These are phyloP conservation scores for Poliocrania exsul DNA, from an alignment of 2,797 vertebrate genomes.

Conservation along the genomic window DNA sequence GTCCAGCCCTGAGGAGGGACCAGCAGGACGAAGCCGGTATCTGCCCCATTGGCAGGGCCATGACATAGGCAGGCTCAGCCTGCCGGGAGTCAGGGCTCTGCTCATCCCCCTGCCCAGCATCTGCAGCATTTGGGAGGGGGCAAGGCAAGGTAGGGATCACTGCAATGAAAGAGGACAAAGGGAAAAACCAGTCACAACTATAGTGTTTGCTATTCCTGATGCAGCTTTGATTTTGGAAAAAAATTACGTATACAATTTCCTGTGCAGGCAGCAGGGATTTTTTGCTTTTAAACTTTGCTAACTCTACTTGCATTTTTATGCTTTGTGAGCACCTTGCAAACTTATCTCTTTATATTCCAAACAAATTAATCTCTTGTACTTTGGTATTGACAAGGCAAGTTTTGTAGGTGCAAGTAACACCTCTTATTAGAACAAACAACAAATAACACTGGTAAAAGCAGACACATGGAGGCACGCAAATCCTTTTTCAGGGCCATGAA, in stretches of 20 bases:
- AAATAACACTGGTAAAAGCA: not conserved
- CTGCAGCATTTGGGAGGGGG: not conserved
- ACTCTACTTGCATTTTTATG: not conserved
- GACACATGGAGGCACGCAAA: not conserved
- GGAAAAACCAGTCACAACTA: not conserved
- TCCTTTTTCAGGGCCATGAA: not conserved
- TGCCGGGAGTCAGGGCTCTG: not conserved
- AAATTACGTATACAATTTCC: not conserved
- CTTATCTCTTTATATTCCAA: not conserved
- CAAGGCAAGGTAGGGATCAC: not conserved
- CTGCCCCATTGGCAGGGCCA: not conserved
- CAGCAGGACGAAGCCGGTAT: not conserved
- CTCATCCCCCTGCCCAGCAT: not conserved
- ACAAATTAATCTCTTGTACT: not conserved
- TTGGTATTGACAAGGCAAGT: not conserved
- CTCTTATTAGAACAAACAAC: not conserved
- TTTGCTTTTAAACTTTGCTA: not conserved
- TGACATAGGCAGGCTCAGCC: not conserved
- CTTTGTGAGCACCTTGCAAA: not conserved
- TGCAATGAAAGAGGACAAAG: fast-evolving
- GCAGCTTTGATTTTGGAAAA: not conserved
- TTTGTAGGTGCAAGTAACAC: not conserved
- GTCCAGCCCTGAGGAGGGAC: not conserved
- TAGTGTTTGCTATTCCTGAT: not conserved
- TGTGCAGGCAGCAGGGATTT: not conserved